Evolutionary conservation across 2,113 vertebrate species (phyloP).

Genomic region (Bufo gargarizans): DNA sequence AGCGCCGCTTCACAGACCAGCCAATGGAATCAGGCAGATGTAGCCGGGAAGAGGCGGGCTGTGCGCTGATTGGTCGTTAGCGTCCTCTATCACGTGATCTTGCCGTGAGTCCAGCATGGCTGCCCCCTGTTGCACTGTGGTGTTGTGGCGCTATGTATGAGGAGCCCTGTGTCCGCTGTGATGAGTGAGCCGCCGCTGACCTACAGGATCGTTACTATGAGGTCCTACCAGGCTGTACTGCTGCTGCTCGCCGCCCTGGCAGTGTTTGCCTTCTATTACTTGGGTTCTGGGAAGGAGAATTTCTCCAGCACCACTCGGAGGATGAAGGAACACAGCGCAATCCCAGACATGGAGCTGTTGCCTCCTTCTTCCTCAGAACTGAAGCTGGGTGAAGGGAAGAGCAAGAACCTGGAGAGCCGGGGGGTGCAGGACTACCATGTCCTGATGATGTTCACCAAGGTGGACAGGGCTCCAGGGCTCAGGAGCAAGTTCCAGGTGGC

Average conservation of each 20-base stretch:
- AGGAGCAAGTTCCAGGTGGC: constrained; percentile 79
- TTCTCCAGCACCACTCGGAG: constrained; percentile 91
- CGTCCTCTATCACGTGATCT: background rate
- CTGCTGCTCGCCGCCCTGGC: constrained; percentile 83
- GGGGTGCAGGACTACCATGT: constrained; percentile 74
- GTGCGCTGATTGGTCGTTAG: background rate
- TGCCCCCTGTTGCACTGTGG: constrained; percentile 48
- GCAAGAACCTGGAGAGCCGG: constrained; percentile 29
- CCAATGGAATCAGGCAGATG: background rate
- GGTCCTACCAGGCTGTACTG: constrained; percentile 68
- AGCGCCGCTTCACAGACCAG: background rate
- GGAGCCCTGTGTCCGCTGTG: background rate
- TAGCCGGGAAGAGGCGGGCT: background rate
- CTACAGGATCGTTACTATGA: constrained; percentile 62
- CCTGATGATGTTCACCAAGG: constrained; percentile 94
- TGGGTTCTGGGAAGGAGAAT: constrained; percentile 85
- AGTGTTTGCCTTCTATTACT: constrained; percentile 89
- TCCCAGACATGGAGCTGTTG: constrained; percentile 60
- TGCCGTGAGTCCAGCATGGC: constrained; percentile 28
- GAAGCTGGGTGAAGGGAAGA: constrained; percentile 48
- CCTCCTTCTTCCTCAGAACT: constrained; percentile 22
- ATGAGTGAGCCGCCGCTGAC: background rate
- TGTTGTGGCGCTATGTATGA: background rate
- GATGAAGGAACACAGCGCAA: constrained; percentile 77
- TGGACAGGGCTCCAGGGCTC: constrained; percentile 80